Conservation (phyloP, 64 coral and sea anemone genomes). For the Pocillopora damicornis region DNA sequence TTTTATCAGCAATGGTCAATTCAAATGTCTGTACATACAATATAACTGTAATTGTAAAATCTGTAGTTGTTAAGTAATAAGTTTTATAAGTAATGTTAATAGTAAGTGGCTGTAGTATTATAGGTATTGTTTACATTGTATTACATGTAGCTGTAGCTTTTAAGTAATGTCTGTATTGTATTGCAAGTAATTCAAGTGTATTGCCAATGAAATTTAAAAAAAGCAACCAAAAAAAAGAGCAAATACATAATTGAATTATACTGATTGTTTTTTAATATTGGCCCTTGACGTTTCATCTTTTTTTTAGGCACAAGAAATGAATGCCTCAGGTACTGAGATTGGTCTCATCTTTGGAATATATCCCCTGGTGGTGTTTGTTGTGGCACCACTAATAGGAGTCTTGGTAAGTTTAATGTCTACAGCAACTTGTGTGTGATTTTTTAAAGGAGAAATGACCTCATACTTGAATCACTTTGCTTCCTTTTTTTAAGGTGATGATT, state of each 20-base stretch:
- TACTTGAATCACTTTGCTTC: no score
- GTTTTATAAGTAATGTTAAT: no score
- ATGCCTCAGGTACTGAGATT: slow-evolving; percentile 60
- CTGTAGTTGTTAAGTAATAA: no score
- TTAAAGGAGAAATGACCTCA: neutral
- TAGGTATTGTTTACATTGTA: no score
- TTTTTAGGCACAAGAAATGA: slow-evolving; percentile 54
- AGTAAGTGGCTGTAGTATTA: no score
- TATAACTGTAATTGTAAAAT: no score
- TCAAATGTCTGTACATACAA: no score
- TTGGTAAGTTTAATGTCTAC: slow-evolving; percentile 42
- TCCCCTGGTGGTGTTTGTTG: slow-evolving; percentile 57
- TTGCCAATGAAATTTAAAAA: neutral
- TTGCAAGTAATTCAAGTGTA: neutral
- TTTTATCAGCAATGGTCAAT: no score
- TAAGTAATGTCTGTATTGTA: neutral
- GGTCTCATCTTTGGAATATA: slow-evolving; percentile 89
- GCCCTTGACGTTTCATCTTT: neutral
- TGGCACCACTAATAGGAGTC: slow-evolving; percentile 66
- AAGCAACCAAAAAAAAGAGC: no score
- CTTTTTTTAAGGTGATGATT: neutral
- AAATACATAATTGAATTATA: no score
- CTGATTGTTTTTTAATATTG: no score
- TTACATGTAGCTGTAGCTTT: neutral
- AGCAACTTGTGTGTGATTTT: neutral